Percentiles rank a stretch among this genome's conserved stretches.
Conservation (phyloP, 2,113 vertebrate species). For the Tamias sibiricus region DNA sequence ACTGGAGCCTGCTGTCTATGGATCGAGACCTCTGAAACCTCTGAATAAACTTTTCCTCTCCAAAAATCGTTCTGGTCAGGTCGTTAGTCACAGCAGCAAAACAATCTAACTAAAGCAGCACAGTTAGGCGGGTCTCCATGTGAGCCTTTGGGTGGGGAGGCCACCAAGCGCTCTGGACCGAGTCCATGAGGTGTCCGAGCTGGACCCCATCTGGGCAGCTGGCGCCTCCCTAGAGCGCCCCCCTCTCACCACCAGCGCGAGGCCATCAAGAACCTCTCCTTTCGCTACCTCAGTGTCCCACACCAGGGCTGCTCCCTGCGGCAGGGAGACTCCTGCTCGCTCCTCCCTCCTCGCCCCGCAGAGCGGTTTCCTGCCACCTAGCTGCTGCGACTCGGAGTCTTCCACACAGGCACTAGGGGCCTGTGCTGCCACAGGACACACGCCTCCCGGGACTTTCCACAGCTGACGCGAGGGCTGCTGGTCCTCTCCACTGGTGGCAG, state of each 20-base stretch:
- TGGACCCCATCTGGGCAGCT: fast-evolving
- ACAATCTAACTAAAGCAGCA: too few relatives aligned
- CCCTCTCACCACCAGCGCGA: background rate
- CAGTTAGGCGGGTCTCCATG: background rate
- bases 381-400: too few relatives aligned
- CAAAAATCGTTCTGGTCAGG: too few relatives aligned
- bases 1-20: too few relatives aligned
- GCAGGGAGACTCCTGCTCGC: background rate
- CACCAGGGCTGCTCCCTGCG: too few relatives aligned
- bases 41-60: too few relatives aligned
- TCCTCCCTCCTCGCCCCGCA: background rate
- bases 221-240: background rate
- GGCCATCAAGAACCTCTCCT: background rate
- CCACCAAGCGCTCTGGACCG: background rate
- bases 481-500: background rate
- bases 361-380: fast-evolving
- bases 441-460: background rate
- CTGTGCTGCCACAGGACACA: background rate
- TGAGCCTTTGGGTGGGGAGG: fast-evolving
- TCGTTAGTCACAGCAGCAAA: too few relatives aligned
- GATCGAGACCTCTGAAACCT: too few relatives aligned
- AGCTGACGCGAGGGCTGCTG: fast-evolving
- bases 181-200: background rate
- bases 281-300: too few relatives aligned
- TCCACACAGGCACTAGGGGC: background rate